Evolutionary conservation across 2,888 invertebrate genomes (phyloP).

Genomic region (Macroteleia sp.): DNA sequence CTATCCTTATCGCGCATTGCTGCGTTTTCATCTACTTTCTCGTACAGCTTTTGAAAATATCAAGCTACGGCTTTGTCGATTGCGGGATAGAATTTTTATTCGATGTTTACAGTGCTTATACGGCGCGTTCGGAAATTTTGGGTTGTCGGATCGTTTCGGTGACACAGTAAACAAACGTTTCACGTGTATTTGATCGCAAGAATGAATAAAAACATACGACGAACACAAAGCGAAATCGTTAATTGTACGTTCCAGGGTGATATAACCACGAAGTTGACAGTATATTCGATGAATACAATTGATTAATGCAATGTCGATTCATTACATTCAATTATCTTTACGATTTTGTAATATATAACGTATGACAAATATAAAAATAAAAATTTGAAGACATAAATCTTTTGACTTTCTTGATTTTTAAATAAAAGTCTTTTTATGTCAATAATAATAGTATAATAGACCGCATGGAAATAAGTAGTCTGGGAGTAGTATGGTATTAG

Average conservation of each 20-base stretch:
- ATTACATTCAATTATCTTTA: no score
- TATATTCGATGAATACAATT: no score
- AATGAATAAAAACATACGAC: conserved; percentile 40
- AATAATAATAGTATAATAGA: no score
- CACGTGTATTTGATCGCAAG: conserved; percentile 55
- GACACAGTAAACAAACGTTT: conserved; percentile 58
- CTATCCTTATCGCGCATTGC: conserved; percentile 1
- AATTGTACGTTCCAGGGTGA: conserved; percentile 29
- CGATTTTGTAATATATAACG: no score
- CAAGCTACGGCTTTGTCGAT: conserved; percentile 59
- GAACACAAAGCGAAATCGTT: conserved; percentile 15
- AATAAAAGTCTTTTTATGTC: no score
- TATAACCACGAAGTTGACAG: no score
- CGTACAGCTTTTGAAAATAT: conserved; percentile 41
- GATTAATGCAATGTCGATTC: no score
- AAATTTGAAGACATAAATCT: no score
- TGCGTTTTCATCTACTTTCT: neutral
- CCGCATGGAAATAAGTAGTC: no score
- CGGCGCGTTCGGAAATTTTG: conserved; percentile 38
- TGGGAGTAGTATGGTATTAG: no score
- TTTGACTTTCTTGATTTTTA: no score
- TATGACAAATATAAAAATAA: no score
- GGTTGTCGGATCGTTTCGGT: conserved; percentile 52
- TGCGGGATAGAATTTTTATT: conserved; percentile 57
- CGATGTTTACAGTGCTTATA: conserved; percentile 61